phyloP scores from a whole-genome alignment of 2,888 invertebrate genomes.

The Synanthedon tipuliformis region DNA sequence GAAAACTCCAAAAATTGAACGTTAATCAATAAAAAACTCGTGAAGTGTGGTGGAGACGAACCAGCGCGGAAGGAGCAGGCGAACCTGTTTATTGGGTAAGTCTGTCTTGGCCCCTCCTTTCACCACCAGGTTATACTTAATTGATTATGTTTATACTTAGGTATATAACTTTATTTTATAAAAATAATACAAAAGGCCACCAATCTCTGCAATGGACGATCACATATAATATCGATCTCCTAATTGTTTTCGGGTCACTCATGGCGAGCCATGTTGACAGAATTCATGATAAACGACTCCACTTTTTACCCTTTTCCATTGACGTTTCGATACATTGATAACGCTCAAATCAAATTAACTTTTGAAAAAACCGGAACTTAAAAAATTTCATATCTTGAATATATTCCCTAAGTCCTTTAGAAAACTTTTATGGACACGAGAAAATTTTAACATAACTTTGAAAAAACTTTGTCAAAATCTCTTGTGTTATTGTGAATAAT shows the following conservation, averaged over 20 bases:
- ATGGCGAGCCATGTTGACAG: constrained; percentile 56
- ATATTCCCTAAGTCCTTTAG: neutral
- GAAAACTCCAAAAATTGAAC: too few relatives aligned
- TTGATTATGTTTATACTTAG: too few relatives aligned
- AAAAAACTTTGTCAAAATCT: constrained; percentile 35
- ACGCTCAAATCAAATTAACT: constrained; percentile 11
- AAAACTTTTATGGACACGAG: constrained; percentile 7
- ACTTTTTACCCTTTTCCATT: constrained; percentile 39
- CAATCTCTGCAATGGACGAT: constrained; percentile 45
- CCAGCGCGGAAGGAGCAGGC: too few relatives aligned
- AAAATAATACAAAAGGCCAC: constrained; percentile 19
- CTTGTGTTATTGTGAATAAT: constrained; percentile 44
- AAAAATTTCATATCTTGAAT: neutral
- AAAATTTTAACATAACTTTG: constrained; percentile 18
- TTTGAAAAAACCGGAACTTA: constrained; percentile 5
- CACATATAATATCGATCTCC: constrained; percentile 65
- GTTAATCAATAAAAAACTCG: too few relatives aligned
- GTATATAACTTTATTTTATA: too few relatives aligned
- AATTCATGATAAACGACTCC: constrained; percentile 58
- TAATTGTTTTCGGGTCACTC: constrained; percentile 66
- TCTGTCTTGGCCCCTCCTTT: too few relatives aligned
- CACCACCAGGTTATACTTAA: too few relatives aligned
- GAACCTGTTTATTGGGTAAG: too few relatives aligned
- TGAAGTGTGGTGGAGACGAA: too few relatives aligned
- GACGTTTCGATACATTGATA: constrained; percentile 29